These are phyloP conservation scores for Chroicocephalus ridibundus DNA, from an alignment of 2,113 vertebrate species.

Conservation along the genomic window DNA sequence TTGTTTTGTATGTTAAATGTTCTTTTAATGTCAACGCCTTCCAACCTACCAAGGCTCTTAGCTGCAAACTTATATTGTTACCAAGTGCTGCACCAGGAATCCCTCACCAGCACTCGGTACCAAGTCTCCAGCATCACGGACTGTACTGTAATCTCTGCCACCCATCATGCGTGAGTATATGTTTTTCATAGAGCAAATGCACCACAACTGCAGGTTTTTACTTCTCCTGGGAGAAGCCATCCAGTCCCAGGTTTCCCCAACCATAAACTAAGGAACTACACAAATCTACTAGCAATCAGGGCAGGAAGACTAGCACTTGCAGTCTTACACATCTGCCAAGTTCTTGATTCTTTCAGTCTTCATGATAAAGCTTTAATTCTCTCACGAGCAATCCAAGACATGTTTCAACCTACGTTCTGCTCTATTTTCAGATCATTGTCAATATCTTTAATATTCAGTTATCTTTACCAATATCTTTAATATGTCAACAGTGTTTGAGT, in stretches of 20 bases:
- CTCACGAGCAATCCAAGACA: neutral
- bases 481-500: neutral
- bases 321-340: neutral
- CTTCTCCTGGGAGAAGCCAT: neutral
- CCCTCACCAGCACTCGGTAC: neutral
- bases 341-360: neutral
- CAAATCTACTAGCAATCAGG: neutral
- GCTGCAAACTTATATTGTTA: neutral
- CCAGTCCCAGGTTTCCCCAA: neutral
- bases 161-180: rapidly evolving
- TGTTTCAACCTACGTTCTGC: neutral
- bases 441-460: neutral
- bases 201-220: neutral
- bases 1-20: neutral
- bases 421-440: neutral
- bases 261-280: neutral
- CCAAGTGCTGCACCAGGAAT: rapidly evolving
- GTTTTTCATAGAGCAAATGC: neutral
- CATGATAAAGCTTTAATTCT: neutral
- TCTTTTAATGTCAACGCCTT: neutral
- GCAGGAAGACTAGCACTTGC: neutral
- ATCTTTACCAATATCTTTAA: neutral
- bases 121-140: neutral
- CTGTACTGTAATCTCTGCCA: neutral
- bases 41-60: neutral